Base-by-base conservation (phyloP, 64 coral and sea anemone species). In the Stichodactyla helianthus region DNA sequence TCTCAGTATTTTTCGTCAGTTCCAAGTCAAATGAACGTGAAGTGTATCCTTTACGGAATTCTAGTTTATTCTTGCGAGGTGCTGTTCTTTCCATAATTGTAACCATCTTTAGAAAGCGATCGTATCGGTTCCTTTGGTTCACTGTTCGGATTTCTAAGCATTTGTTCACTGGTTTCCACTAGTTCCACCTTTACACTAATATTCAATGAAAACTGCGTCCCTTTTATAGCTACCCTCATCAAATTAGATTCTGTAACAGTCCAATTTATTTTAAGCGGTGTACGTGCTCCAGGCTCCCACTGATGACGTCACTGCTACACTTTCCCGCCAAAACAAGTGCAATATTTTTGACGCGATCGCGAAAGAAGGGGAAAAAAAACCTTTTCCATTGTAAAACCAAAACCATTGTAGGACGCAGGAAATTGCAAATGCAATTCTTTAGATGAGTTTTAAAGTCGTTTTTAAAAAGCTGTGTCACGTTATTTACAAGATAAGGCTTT, bases 301-400 rank as follows among this genome's bases (percentile, higher is more conserved):
- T 52, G 17, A 18, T 81, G 51, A 81, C 78, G 78, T 81, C 78
- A 81, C 52, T 31, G 50, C 7, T 20, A 51, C 26, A 20, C 51
- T 81, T 81, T 81, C 78, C 78, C 78, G 78, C 78, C 78, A 54
- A 81, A 81, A 81, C 78, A 81, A 51, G 51, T 7, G 52, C 78
- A 81, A 81, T 81, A 81, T 81, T 81, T 54, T 54, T 81, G 78
- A 81, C 78, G 19, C 50, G 78, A 20, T 52, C n/a, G 35, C 13
- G 1, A 81, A 81, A 74, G 26, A 31, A 74, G 27, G n/a, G n/a
- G n/a, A n/a, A 35, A 74, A 74, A 74, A 74, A 74, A 4, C 10
- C 0, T 74, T n/a, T 74, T n/a, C n/a, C n/a, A n/a, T n/a, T n/a
- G n/a, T n/a, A n/a, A n/a, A n/a, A n/a, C n/a, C n/a, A n/a, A n/a